Base-by-base conservation (phyloP, 1,140 invertebrate genomes). In the Drosophila baimaii region DNA sequence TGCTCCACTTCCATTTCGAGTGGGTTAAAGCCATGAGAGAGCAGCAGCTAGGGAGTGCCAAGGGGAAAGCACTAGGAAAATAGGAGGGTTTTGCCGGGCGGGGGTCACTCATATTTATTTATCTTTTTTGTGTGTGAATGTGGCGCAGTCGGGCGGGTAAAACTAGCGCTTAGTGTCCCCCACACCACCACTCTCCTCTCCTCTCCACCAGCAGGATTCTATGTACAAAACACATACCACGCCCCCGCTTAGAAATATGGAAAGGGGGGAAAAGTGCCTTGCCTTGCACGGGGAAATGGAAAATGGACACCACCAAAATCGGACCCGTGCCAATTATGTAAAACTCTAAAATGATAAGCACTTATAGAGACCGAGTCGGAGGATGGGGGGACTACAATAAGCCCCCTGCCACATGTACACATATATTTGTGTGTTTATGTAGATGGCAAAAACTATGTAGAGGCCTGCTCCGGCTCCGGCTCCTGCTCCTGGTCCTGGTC, bases 261-360 rank as follows among this genome's bases (percentile, higher is more conserved):
- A 6, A 49, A 54, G 10, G 5, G n/a, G 12, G 10, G 8, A 19
- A n/a, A n/a, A n/a, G n/a, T n/a, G n/a, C n/a, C n/a, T n/a, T n/a
- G n/a, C n/a, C n/a, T n/a, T n/a, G 35, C 31, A 44, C 52, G 5
- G 51, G 54, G 51, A 56, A 19, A 49, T 15, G 62, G 71, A 35
- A 44, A 57, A 23, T 21, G 37, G 68, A 46, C 51, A 52, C 41
- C 31, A 21, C n/a, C 35, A 47, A 35, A 25, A 54, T 27, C 33
- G 21, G 54, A 58, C 63, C 59, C 49, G 37, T 71, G 64, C 58
- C 83, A 86, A 86, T 86, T 86, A 86, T 86, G 83, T 86, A 86
- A 86, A 86, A 86, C 83, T 88, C 76, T 83, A 88, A 86, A 86
- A 83, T 86, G 79, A 86, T 83, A 88, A 89, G 83, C 76, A 83